Conservation (phyloP, 1,140 invertebrate species). For the Philaenus spumarius region DNA sequence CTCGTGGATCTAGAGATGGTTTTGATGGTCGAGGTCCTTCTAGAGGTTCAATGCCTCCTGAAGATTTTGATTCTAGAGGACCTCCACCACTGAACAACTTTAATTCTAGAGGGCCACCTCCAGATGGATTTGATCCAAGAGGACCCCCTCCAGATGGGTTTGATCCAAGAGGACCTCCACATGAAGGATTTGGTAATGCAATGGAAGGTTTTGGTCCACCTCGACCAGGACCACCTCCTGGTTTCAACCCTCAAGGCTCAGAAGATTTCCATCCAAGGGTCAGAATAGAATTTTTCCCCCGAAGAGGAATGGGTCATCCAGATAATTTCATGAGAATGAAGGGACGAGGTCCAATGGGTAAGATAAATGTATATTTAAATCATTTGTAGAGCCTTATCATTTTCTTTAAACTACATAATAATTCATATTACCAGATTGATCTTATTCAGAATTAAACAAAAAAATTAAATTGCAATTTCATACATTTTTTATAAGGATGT, state of each 20-base stretch:
- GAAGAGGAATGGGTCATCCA: not conserved
- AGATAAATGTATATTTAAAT: not conserved
- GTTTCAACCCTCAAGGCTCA: slow-evolving; percentile 39
- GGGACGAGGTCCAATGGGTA: slow-evolving; percentile 4
- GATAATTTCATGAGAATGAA: not conserved
- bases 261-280: slow-evolving; percentile 36
- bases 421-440: not conserved
- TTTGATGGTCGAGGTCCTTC: slow-evolving; percentile 5
- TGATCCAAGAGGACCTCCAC: slow-evolving; percentile 27
- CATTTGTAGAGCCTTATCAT: not conserved
- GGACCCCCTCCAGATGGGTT: slow-evolving; percentile 40
- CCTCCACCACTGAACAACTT: slow-evolving; percentile 30
- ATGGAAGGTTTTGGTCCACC: slow-evolving; percentile 37
- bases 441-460: no score
- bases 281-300: slow-evolving; percentile 4
- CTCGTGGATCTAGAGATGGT: not conserved
- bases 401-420: not conserved
- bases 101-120: slow-evolving; percentile 28
- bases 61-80: slow-evolving; percentile 3
- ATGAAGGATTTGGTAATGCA: slow-evolving; percentile 33
- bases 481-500: no score
- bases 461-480: no score
- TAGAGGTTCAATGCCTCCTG: slow-evolving; percentile 9
- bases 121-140: slow-evolving; percentile 34
- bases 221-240: slow-evolving; percentile 36